phyloP scores from a whole-genome alignment of 64 coral and sea anemone species.

The Stichodactyla mertensii region DNA sequence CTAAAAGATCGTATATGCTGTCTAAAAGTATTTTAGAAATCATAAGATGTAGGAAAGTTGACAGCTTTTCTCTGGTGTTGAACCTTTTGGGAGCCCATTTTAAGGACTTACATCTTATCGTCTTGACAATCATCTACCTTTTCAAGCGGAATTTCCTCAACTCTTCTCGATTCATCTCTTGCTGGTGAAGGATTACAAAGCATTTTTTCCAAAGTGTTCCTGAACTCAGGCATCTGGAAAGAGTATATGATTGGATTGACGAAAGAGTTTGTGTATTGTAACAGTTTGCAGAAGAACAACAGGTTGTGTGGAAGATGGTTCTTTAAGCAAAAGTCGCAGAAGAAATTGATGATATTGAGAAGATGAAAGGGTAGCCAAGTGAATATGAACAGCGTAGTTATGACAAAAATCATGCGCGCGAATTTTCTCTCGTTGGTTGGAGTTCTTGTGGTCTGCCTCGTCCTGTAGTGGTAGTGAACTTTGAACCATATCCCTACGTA shows the following conservation, averaged over 20 bases:
- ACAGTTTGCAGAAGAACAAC: conserved; percentile 56
- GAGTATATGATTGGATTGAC: conserved; percentile 66
- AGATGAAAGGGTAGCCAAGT: conserved; percentile 66
- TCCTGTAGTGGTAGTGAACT: conserved; percentile 27
- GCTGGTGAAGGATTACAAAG: conserved; percentile 7
- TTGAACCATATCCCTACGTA: conserved; percentile 55
- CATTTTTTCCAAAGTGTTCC: conserved; percentile 15
- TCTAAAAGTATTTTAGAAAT: too few relatives aligned
- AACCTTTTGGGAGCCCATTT: background rate
- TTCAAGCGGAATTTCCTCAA: conserved; percentile 37
- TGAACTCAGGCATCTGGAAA: conserved; percentile 61
- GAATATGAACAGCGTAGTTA: conserved; percentile 44
- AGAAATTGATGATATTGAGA: conserved; percentile 66
- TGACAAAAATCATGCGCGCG: conserved; percentile 55
- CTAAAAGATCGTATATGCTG: too few relatives aligned
- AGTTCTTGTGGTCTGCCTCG: background rate
- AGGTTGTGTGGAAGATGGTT: conserved; percentile 17
- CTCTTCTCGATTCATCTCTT: conserved; percentile 26
- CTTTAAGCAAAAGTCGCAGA: conserved; percentile 44
- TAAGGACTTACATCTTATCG: background rate
- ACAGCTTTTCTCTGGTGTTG: too few relatives aligned
- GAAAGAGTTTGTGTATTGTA: conserved; percentile 60
- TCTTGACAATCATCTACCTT: background rate
- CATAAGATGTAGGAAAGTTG: background rate
- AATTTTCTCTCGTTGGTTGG: conserved; percentile 28